These are phyloP conservation scores for Hemiscyllium ocellatum DNA, from an alignment of 2,113 vertebrate genomes.

Conservation along the genomic window DNA sequence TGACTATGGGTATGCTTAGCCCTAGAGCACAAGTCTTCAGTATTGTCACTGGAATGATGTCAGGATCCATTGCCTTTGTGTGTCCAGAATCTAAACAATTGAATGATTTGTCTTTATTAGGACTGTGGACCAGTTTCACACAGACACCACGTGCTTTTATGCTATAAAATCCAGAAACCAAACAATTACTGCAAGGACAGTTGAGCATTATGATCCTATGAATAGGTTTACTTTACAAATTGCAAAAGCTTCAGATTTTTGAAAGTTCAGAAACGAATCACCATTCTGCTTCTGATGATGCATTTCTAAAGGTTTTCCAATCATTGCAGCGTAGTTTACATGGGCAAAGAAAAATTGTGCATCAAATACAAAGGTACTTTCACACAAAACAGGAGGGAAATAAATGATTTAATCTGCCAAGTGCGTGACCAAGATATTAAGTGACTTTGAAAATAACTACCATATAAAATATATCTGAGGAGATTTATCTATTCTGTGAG, in stretches of 20 bases:
- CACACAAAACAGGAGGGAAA: neutral
- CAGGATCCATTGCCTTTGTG: too few species aligned
- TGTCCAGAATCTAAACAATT: neutral
- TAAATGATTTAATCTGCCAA: constrained; percentile 2
- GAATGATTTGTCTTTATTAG: neutral
- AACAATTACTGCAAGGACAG: neutral
- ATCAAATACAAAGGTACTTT: neutral
- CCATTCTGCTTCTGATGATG: neutral
- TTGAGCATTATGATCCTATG: neutral
- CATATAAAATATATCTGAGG: neutral
- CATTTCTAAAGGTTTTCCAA: neutral
- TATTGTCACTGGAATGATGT: too few species aligned
- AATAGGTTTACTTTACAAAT: neutral
- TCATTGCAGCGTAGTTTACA: too few species aligned
- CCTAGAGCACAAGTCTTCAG: too few species aligned
- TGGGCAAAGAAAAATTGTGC: neutral
- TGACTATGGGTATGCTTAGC: too few species aligned
- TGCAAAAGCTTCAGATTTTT: neutral
- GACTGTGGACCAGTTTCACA: neutral
- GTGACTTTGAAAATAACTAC: neutral
- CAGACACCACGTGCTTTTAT: neutral
- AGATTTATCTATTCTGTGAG: neutral
- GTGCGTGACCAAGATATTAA: neutral
- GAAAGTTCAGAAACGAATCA: neutral
- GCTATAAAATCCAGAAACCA: neutral